A percentile compares a stretch with the other conserved stretches of the same genome.
Evolutionary conservation across 2,113 vertebrate genomes (phyloP).

Genomic region (Brachyistius frenatus): DNA sequence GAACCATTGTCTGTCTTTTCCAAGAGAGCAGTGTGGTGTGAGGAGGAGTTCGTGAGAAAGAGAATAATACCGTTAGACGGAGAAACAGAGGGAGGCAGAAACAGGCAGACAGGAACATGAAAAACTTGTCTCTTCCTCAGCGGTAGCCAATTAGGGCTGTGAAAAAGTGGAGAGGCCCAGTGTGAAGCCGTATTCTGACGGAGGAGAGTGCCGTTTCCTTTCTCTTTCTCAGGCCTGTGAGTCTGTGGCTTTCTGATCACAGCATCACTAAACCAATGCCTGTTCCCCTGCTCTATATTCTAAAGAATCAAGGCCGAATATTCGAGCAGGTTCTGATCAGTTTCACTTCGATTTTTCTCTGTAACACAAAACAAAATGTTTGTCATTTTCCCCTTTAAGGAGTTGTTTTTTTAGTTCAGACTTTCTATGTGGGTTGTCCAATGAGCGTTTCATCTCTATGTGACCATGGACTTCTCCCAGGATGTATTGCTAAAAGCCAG

Average conservation of each 20-base stretch:
- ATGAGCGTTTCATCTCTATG: conserved; percentile 1
- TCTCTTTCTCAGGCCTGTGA: conserved; percentile 37
- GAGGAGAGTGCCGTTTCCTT: conserved; percentile 31
- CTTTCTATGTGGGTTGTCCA: not conserved
- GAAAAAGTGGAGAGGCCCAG: conserved; percentile 58
- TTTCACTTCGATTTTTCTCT: conserved; percentile 27
- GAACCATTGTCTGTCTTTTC: conserved; percentile 27
- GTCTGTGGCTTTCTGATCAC: conserved; percentile 49
- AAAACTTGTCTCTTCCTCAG: conserved; percentile 59
- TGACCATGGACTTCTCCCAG: conserved; percentile 34
- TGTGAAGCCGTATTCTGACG: conserved; percentile 49
- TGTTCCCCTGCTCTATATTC: conserved; percentile 18
- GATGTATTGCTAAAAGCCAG: conserved; percentile 25
- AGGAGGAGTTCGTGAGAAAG: conserved; percentile 29
- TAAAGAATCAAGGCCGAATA: conserved; percentile 45
- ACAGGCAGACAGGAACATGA: conserved; percentile 55
- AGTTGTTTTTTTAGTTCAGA: conserved; percentile 25
- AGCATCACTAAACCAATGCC: conserved; percentile 33
- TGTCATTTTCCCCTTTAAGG: conserved; percentile 2
- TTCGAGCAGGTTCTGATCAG: conserved; percentile 38
- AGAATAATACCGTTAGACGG: conserved; percentile 23
- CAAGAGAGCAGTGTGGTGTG: conserved; percentile 16
- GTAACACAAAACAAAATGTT: conserved; percentile 24
- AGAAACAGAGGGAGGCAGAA: conserved; percentile 47
- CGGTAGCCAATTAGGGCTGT: conserved; percentile 75